These are phyloP conservation scores for Malurus leucopterus DNA, from an alignment of 2,797 vertebrate species.

Conservation along the genomic window DNA sequence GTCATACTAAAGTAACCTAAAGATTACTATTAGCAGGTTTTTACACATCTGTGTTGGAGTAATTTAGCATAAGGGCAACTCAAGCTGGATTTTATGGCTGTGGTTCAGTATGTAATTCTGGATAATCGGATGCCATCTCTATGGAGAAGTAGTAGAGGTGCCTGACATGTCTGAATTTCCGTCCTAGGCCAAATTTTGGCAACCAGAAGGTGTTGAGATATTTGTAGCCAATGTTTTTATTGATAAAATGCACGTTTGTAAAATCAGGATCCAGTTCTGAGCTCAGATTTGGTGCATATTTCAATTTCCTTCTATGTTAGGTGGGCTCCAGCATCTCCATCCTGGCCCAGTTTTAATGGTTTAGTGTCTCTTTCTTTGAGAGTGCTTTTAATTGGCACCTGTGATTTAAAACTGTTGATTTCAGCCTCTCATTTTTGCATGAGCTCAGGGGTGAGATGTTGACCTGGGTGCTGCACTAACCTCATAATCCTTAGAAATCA, in stretches of 20 bases:
- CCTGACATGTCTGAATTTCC: neutral
- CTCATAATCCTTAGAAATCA: neutral
- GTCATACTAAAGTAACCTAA: neutral
- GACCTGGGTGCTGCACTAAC: neutral
- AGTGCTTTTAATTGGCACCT: accelerated
- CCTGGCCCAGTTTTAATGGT: neutral
- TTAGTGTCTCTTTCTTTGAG: neutral
- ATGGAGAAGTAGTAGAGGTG: neutral
- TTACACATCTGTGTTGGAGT: neutral
- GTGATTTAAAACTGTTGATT: neutral
- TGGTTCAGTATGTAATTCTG: neutral
- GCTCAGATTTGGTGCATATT: neutral
- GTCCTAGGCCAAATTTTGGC: neutral
- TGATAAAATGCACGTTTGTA: neutral
- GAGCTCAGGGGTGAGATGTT: neutral
- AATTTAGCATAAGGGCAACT: neutral
- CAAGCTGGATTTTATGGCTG: neutral
- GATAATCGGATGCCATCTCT: neutral
- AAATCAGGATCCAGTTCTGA: neutral
- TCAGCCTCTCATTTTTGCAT: neutral
- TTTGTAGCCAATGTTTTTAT: neutral
- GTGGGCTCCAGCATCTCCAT: neutral
- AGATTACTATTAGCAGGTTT: neutral
- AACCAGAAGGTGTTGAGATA: neutral
- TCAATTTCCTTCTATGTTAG: neutral